Conservation (phyloP, 2,113 vertebrate genomes). For the Empidonax alnorum region DNA sequence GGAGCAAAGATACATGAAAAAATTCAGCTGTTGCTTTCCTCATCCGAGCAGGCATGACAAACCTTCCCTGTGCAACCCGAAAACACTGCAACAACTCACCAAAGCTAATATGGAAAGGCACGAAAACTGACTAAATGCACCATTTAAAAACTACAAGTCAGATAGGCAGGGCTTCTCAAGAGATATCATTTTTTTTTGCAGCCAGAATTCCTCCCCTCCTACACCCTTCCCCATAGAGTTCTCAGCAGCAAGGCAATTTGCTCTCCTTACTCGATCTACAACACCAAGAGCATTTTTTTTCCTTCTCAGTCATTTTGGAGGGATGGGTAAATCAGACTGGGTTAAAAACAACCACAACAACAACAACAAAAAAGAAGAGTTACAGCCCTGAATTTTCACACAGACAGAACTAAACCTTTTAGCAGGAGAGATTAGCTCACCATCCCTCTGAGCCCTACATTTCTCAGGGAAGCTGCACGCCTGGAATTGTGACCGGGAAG, state of each 20-base stretch:
- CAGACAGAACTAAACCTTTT: not conserved
- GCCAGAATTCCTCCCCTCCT: constrained; percentile 44
- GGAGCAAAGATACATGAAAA: not conserved
- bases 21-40: not conserved
- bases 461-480: not conserved
- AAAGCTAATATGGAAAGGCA: not conserved
- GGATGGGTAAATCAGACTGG: not conserved
- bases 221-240: not conserved
- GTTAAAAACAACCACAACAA: not conserved
- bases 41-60: not conserved
- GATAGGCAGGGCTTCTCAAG: constrained; percentile 14
- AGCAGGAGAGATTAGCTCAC: not conserved
- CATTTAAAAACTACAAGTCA: not conserved
- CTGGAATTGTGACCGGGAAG: not conserved
- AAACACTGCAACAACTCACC: not conserved
- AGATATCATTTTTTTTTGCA: not conserved
- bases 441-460: not conserved
- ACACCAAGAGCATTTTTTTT: not conserved
- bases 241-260: constrained; percentile 3
- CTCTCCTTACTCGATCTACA: not conserved
- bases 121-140: not conserved
- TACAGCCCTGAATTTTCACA: not conserved
- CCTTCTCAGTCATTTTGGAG: not conserved
- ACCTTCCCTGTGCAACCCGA: not conserved
- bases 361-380: not conserved